Evolutionary conservation across 1,140 invertebrate species (phyloP).

Genomic region (Danaus plexippus): DNA sequence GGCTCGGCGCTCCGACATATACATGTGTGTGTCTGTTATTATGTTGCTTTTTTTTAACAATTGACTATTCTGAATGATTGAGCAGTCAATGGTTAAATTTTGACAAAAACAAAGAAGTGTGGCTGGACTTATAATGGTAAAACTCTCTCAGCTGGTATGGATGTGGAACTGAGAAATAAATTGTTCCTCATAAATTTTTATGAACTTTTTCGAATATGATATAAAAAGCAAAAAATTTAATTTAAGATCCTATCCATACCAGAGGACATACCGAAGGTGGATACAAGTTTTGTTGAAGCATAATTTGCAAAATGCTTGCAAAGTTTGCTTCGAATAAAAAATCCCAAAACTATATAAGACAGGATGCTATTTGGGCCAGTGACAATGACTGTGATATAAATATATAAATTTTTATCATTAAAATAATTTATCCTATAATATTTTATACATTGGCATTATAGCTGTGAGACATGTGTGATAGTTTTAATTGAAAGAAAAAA

Average conservation of each 20-base stretch:
- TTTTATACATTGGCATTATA: no score
- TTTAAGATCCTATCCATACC: conserved; percentile 11
- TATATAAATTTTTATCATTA: no score
- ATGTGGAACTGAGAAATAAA: neutral
- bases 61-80: conserved; percentile 52
- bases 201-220: no score
- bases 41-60: conserved; percentile 27
- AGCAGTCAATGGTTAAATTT: conserved; percentile 49
- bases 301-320: conserved; percentile 32
- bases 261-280: neutral
- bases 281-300: conserved; percentile 25
- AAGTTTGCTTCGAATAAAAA: conserved; percentile 29
- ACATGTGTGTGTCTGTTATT: no score
- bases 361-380: no score
- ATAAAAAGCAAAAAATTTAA: neutral
- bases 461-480: no score
- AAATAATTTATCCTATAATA: no score
- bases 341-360: neutral
- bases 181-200: neutral
- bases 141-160: conserved; percentile 7
- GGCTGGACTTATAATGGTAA: conserved; percentile 18
- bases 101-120: conserved; percentile 31
- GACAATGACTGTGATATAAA: no score
- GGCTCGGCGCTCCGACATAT: no score
- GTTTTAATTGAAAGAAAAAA: no score